Evolutionary conservation across 2,113 vertebrate genomes (phyloP).

Genomic region (Osmerus eperlanus): DNA sequence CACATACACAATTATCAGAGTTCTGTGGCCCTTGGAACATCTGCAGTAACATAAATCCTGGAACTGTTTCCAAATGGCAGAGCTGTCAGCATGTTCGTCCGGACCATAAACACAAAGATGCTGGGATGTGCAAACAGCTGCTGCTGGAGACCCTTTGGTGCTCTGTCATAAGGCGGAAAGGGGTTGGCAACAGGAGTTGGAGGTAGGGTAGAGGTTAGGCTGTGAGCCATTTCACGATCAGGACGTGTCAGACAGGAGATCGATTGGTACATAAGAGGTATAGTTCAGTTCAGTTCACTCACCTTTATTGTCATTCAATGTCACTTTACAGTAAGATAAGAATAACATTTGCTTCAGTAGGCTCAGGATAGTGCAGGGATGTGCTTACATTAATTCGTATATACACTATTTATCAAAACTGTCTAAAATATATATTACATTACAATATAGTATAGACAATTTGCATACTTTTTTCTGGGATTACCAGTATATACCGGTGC

Average conservation of each 20-base stretch:
- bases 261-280: neutral
- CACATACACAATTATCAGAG: neutral
- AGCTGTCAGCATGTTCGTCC: neutral
- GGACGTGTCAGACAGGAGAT: neutral
- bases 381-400: no score
- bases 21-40: neutral
- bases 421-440: no score
- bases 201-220: neutral
- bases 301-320: no score
- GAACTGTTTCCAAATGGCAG: constrained; percentile 17
- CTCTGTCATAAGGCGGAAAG: neutral
- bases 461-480: neutral
- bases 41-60: constrained; percentile 12
- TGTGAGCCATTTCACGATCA: neutral
- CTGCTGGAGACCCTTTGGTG: neutral
- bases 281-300: no score
- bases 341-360: no score
- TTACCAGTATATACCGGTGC: constrained; percentile 1
- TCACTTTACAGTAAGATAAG: no score
- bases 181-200: neutral
- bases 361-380: no score
- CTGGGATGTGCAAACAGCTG: neutral
- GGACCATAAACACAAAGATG: constrained; percentile 4
- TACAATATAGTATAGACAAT: neutral
- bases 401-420: no score